Evolutionary conservation across 2,113 vertebrate species (phyloP).

Genomic region (Pachycephala philippinensis): DNA sequence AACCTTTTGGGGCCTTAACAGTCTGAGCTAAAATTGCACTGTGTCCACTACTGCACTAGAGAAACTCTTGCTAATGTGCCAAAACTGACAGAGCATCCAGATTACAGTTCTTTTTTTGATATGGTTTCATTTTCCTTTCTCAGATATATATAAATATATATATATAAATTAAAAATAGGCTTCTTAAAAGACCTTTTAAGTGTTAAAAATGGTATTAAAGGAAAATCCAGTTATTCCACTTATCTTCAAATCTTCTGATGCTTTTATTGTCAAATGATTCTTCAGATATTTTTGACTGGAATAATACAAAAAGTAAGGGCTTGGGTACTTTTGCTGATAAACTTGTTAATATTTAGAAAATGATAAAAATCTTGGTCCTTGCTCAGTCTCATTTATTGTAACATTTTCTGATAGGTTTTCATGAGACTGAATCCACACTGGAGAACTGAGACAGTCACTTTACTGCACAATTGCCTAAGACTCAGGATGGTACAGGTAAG

Average conservation of each 20-base stretch:
- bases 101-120: background rate
- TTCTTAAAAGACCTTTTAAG: background rate
- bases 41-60: background rate
- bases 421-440: background rate
- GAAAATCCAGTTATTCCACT: background rate
- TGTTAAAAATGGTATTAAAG: background rate
- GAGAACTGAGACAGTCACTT: background rate
- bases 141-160: too few relatives aligned
- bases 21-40: background rate
- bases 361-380: background rate
- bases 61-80: background rate
- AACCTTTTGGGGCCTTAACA: background rate
- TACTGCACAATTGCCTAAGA: background rate
- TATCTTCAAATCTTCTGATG: background rate
- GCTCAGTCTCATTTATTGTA: background rate
- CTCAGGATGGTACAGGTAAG: background rate
- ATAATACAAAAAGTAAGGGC: background rate
- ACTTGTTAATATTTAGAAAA: background rate
- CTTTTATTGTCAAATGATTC: background rate
- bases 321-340: background rate
- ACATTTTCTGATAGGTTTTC: background rate
- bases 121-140: background rate
- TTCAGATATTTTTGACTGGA: background rate
- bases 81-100: background rate
- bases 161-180: background rate